phyloP scores from a whole-genome alignment of 2,113 vertebrate genomes.

The Rhineura floridana region DNA sequence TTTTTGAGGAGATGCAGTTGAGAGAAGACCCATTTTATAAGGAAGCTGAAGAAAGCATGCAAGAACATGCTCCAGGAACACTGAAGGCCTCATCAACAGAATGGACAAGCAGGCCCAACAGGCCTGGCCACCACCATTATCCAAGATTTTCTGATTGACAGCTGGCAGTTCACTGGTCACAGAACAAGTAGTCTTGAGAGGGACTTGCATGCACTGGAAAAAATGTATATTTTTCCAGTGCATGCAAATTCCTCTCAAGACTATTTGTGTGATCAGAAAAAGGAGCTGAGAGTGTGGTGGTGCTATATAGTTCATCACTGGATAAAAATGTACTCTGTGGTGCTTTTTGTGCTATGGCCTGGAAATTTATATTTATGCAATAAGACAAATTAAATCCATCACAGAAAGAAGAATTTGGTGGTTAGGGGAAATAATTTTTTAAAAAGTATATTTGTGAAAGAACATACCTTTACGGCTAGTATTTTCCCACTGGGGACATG shows the following conservation, averaged over 20 bases:
- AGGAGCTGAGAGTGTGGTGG: accelerated
- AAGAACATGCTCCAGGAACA: not conserved
- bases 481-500: slow-evolving; percentile 91
- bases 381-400: not conserved
- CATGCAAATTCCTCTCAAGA: accelerated
- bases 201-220: too few species aligned
- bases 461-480: slow-evolving; percentile 93
- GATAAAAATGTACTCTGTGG: not conserved
- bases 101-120: accelerated
- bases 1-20: not conserved
- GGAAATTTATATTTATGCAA: not conserved
- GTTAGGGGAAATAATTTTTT: not conserved
- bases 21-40: slow-evolving; percentile 5
- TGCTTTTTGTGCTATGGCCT: not conserved
- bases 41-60: not conserved
- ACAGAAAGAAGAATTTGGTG: not conserved
- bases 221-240: not conserved
- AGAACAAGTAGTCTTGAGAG: too few species aligned
- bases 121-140: accelerated
- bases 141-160: not conserved
- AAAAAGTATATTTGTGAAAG: slow-evolving; percentile 37
- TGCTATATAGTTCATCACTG: accelerated
- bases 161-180: too few species aligned
- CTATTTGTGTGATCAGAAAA: accelerated
- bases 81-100: not conserved